Percentiles rank a stretch among this genome's conserved stretches.
phyloP scores from a whole-genome alignment of 2,113 vertebrate genomes.

The Cavia porcellus region DNA sequence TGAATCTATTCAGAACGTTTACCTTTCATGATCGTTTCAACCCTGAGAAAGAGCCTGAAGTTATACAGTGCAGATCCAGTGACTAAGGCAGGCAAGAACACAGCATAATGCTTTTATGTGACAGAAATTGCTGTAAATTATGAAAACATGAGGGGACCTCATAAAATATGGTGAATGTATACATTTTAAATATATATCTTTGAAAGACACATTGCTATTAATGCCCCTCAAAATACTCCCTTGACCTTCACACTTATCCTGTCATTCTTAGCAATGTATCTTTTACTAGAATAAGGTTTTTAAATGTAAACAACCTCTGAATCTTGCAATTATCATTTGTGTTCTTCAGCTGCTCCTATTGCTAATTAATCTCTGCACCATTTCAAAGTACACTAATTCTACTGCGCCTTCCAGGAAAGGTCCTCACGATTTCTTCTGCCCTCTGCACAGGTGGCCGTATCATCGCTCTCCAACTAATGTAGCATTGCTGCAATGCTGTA shows the following conservation, averaged over 20 bases:
- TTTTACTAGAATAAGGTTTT: not conserved
- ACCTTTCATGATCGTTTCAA: not conserved
- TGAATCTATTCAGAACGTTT: not conserved
- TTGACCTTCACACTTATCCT: not conserved
- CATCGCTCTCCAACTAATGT: not conserved
- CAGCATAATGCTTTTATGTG: not conserved
- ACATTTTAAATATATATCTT: not conserved
- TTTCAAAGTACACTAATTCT: not conserved
- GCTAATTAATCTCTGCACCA: not conserved
- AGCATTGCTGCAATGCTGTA: slow-evolving; percentile 39
- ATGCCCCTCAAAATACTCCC: not conserved
- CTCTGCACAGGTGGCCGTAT: too few relatives aligned
- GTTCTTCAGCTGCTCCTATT: not conserved
- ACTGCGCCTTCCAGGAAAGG: not conserved
- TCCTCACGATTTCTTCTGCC: not conserved
- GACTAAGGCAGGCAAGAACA: not conserved
- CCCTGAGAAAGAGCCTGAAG: not conserved
- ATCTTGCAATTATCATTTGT: not conserved
- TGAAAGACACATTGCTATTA: not conserved
- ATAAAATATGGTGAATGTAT: not conserved
- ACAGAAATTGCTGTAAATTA: not conserved
- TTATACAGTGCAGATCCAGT: not conserved
- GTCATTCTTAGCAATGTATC: not conserved
- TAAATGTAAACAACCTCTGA: not conserved
- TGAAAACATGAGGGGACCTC: not conserved